Conservation (phyloP, 2,888 invertebrate genomes). For the Leptura quadrifasciata region DNA sequence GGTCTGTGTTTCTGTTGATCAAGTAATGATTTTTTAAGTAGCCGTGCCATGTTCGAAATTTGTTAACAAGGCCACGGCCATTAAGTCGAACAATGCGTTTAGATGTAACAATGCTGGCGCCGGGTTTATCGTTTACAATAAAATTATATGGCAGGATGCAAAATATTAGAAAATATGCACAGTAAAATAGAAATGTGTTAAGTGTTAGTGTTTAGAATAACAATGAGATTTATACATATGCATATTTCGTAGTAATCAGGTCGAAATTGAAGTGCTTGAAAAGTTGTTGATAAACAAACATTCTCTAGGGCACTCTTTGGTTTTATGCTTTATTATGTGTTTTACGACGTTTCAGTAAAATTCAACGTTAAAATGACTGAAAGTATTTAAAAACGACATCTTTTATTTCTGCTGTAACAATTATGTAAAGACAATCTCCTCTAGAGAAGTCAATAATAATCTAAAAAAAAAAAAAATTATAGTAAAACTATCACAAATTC, state of each 20-base stretch:
- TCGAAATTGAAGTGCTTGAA: neutral
- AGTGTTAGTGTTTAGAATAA: conserved; percentile 17
- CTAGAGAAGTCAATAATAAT: too few relatives aligned
- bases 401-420: too few relatives aligned
- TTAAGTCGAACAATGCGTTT: conserved; percentile 17
- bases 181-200: neutral
- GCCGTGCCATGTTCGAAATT: conserved; percentile 19
- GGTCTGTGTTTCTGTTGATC: conserved; percentile 22
- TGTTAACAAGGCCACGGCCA: conserved; percentile 18
- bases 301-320: too few relatives aligned
- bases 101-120: conserved; percentile 4
- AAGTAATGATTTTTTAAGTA: conserved; percentile 26
- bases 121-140: conserved; percentile 29
- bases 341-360: too few relatives aligned
- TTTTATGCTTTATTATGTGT: too few relatives aligned
- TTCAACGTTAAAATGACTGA: too few relatives aligned
- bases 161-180: conserved; percentile 23
- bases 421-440: too few relatives aligned
- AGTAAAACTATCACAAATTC: too few relatives aligned
- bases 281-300: too few relatives aligned
- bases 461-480: too few relatives aligned
- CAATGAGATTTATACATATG: neutral
- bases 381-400: too few relatives aligned
- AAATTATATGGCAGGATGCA: conserved; percentile 29
- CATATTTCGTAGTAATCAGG: neutral